Evolutionary conservation across 2,888 invertebrate species (phyloP).

Genomic region (Acheta domesticus): DNA sequence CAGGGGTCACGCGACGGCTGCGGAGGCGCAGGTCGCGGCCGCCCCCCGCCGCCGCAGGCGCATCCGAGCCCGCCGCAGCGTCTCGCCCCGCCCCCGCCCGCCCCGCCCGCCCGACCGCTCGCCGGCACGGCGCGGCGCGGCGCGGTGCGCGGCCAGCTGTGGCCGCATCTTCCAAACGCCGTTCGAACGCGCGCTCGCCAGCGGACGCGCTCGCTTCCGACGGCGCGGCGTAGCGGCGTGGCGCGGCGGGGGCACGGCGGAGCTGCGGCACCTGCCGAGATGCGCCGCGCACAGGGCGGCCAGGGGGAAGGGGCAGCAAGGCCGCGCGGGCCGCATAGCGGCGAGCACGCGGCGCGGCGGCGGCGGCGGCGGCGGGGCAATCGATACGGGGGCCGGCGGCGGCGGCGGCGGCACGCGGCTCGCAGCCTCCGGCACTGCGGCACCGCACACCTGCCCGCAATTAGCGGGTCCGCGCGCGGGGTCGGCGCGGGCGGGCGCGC

Average conservation of each 20-base stretch:
- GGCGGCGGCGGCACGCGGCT: not conserved
- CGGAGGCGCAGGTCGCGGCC: not conserved
- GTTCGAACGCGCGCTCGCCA: not conserved
- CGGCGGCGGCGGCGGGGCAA: not conserved
- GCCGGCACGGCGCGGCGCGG: too few species aligned
- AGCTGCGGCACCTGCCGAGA: not conserved
- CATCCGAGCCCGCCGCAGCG: not conserved
- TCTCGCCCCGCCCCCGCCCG: not conserved
- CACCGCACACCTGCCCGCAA: constrained; percentile 2
- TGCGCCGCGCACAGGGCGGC: not conserved
- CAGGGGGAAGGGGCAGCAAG: not conserved
- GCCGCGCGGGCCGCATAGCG: constrained; percentile 18
- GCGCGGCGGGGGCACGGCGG: not conserved
- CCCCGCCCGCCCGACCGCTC: not conserved
- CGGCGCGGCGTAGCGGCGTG: not conserved
- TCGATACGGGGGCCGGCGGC: not conserved
- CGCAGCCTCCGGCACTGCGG: constrained; percentile 18
- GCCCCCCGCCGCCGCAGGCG: not conserved
- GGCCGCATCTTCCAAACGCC: not conserved
- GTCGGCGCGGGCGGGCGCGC: too few species aligned
- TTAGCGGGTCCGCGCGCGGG: not conserved
- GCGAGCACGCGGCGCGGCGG: not conserved
- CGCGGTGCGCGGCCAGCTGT: not conserved
- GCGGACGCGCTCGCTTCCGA: not conserved
- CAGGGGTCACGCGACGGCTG: not conserved